A percentile compares a stretch with the other conserved stretches of the same genome.
phyloP scores from a whole-genome alignment of 2,888 invertebrate genomes.

The Cepaea hortensis region DNA sequence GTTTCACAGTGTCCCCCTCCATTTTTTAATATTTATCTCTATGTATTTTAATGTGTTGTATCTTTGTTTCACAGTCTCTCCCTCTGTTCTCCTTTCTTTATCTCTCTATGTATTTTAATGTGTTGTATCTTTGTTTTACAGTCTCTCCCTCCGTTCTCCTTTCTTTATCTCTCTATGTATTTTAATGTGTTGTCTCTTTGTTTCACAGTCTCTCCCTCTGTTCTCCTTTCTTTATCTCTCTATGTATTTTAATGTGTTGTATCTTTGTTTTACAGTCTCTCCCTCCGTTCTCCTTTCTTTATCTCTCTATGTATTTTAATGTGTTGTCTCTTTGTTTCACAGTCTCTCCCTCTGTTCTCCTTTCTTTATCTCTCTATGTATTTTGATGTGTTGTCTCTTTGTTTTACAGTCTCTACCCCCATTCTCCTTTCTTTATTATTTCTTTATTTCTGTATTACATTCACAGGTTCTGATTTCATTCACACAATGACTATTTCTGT shows the following conservation, averaged over 20 bases:
- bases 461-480: conserved; percentile 67
- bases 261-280: no score
- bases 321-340: no score
- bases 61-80: no score
- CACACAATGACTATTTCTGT: neutral
- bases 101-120: neutral
- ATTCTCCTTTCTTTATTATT: no score
- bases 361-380: neutral
- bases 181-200: neutral
- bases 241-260: no score
- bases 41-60: no score
- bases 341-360: no score
- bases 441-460: neutral
- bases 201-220: neutral
- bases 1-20: neutral
- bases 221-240: neutral
- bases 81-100: neutral
- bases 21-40: neutral
- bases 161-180: neutral
- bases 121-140: neutral
- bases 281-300: neutral
- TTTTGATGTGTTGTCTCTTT: neutral
- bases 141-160: neutral
- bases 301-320: neutral
- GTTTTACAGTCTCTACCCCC: neutral